Base-by-base conservation (phyloP, 2,888 invertebrate species). In the Latrodectus hesperus region DNA sequence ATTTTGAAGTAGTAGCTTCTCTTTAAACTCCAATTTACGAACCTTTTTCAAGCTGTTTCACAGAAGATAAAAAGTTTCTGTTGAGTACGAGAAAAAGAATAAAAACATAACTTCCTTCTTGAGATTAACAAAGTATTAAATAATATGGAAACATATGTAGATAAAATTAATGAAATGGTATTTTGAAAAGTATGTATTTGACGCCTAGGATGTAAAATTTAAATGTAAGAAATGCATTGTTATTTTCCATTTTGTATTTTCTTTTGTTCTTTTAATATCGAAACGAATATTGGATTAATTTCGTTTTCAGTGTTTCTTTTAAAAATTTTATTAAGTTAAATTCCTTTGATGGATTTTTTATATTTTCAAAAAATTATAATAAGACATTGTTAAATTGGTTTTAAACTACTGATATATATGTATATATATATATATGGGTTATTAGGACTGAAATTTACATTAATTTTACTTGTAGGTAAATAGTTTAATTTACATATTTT, bases 11-110 rank as follows among this genome's bases (percentile, higher is more conserved):
- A 74, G 55, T 74, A 17, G 17, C 17, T 49, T 26, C 52, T 78
- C 78, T 70, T 78, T 78, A 78, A 78, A 78, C 55, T 78, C 68
- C 26, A 78, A 70, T 78, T 77, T 77, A 51, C 22, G 51, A 76
- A 52, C 68, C 52, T 64, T 53, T n/a, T 78, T 70, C 70, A 52
- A 78, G 78, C 68, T 70, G 78, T 55, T 70, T 14, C 78, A 16
- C 9, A 22, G 38, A 14, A 8, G 4, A 52, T 70, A 70, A 78
- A 78, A 78, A 77, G n/a, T 16, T 12, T 10, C 5, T 49, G 65
- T 52, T 60, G 38, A 22, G 77, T 52, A 53, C 1, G 64, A 52
- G 22, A 68, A 77, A 53, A 77, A 77, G 4, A 49, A 8, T 8
- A 16, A 17, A 9, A 38, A 3, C 38, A 38, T 38, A 38, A 38